Percentiles rank a stretch among this genome's conserved stretches.
phyloP scores from a whole-genome alignment of 2,888 invertebrate genomes.

The Nephrotoma appendiculata region DNA sequence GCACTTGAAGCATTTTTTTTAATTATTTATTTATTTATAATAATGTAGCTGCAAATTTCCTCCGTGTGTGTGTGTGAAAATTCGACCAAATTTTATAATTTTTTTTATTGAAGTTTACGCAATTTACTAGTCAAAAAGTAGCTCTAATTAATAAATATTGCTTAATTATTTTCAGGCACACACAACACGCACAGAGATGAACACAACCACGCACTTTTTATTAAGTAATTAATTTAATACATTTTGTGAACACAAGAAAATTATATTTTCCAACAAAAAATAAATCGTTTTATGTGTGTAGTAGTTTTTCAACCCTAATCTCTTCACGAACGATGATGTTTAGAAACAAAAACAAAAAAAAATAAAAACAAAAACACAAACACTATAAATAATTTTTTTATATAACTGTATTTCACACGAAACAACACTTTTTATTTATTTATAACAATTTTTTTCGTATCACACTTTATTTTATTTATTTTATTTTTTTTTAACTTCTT shows the following conservation, averaged over 20 bases:
- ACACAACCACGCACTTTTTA: not conserved
- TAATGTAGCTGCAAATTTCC: not conserved
- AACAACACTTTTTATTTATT: not conserved
- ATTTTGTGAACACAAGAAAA: not conserved
- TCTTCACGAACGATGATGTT: not conserved
- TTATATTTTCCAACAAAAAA: not conserved
- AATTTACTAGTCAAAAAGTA: not conserved
- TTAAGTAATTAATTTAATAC: not conserved
- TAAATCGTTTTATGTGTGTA: not conserved
- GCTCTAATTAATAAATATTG: not conserved
- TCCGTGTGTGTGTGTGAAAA: not conserved
- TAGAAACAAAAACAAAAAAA: not conserved
- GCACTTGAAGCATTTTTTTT: slow-evolving; percentile 2
- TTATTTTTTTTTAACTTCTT: not conserved
- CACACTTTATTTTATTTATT: not conserved
- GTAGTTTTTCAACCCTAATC: not conserved
- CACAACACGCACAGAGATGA: not conserved
- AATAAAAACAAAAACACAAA: not conserved
- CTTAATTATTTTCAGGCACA: not conserved
- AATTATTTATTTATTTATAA: not conserved
- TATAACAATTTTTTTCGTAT: not conserved
- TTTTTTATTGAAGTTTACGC: not conserved
- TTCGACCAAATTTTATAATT: not conserved
- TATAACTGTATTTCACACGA: not conserved
- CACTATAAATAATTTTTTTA: not conserved